Conservation (phyloP, 2,797 vertebrate genomes). For the Neosilurus hyrtlii region DNA sequence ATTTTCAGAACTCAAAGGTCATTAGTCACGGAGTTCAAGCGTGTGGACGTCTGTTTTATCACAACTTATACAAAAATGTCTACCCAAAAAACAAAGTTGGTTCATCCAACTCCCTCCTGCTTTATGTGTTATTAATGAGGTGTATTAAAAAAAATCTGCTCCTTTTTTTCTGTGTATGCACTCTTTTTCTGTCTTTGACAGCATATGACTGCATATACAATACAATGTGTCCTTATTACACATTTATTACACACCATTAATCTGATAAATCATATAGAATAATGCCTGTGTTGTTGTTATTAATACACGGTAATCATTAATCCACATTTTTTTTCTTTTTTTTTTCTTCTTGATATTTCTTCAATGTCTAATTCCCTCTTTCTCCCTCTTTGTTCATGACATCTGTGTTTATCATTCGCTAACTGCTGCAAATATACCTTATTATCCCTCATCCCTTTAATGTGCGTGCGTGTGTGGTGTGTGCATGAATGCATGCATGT, state of each 20-base stretch:
- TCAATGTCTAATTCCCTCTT: conserved; percentile 46
- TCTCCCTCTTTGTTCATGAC: conserved; percentile 4
- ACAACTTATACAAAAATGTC: conserved; percentile 28
- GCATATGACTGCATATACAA: neutral
- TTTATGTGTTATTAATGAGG: conserved; percentile 45
- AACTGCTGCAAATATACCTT: neutral
- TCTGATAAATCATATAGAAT: conserved; percentile 41
- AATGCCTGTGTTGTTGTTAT: conserved; percentile 66
- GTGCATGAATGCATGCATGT: conserved; percentile 27
- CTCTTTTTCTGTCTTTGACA: conserved; percentile 53
- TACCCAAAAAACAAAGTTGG: conserved; percentile 30
- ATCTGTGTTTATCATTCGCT: conserved; percentile 2
- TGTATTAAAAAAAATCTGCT: conserved; percentile 29
- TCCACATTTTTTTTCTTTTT: conserved; percentile 72
- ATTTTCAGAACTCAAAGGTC: conserved; percentile 15
- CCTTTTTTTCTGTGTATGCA: conserved; percentile 44
- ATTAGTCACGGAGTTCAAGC: conserved; percentile 35
- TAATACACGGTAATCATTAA: conserved; percentile 63
- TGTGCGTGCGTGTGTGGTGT: conserved; percentile 8
- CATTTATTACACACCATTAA: conserved; percentile 45
- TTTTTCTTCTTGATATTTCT: conserved; percentile 35
- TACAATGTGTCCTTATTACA: too few species aligned
- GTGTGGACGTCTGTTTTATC: conserved; percentile 23
- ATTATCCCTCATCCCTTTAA: neutral
- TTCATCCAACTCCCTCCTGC: conserved; percentile 50